Base-by-base conservation (phyloP, 2,113 vertebrate species). In the Sinocyclocheilus maitianheensis region DNA sequence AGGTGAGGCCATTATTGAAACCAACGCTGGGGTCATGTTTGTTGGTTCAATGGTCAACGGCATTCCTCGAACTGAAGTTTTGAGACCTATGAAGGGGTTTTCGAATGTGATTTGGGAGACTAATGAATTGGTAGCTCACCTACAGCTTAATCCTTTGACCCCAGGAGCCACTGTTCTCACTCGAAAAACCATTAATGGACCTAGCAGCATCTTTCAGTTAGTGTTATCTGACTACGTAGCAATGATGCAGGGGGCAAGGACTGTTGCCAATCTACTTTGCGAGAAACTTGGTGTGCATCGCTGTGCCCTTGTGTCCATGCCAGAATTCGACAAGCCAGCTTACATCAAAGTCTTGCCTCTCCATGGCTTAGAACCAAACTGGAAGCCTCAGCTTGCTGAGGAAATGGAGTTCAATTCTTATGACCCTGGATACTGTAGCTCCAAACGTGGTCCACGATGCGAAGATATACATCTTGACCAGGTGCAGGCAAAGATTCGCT, bases 91-190 rank as follows among this genome's bases (percentile, higher is more conserved):
- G 11, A 91, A 77, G 22, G 88, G 5, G 37, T 89, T 91, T 79
- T 84, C 90, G 1, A 43, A 94, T 89, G 92, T 94, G 43, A 94
- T 95, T 86, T 96, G 95, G 95, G 94, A 95, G 91, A 94, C 91
- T 16, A 90, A 94, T 77, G 92, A 94, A 69, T 88, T 95, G 20
- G 91, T 95, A 72, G 95, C 94, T 30, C 92, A 94, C 85, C 86
- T 96, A 26, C 89, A 94, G 86, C 85, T 92, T 43, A 91, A 91
- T 2, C 95, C 95, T 13, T 95, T 94, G 94, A 96, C 89, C 7
- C 90, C 93, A 24, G 95, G 94, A 46, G 90, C 94, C 72, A 94
- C 93, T 3, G 90, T 95, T 87, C 87, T 96, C 46, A 94, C 91
- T 0, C 90, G 89, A 86, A 95, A 94, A 83, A 85, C 87, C 63